Base-by-base conservation (phyloP, 2,888 invertebrate genomes). In the Psococerastis gibbosa region DNA sequence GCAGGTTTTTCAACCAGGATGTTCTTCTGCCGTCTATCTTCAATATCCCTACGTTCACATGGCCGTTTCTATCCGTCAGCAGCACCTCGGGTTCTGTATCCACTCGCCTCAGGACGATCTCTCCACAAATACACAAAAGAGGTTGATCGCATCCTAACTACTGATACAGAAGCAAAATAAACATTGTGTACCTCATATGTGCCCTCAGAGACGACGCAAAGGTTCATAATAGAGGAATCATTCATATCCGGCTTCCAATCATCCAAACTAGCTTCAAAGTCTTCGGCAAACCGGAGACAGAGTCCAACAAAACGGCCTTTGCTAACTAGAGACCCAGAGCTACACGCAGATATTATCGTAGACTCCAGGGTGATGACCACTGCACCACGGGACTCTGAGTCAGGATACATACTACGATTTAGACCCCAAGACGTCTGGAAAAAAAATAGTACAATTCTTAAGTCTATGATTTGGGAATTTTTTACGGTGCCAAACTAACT, bases 121-220 rank as follows among this genome's bases (percentile, higher is more conserved):
- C n/a, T n/a, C n/a, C n/a, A n/a, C n/a, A n/a, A n/a, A n/a, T n/a
- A n/a, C n/a, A n/a, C n/a, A n/a, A n/a, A n/a, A n/a, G n/a, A n/a
- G n/a, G n/a, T n/a, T n/a, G n/a, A n/a, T n/a, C n/a, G n/a, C n/a
- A n/a, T n/a, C n/a, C n/a, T n/a, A n/a, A n/a, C n/a, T n/a, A n/a
- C n/a, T n/a, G n/a, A n/a, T n/a, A n/a, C n/a, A n/a, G n/a, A n/a
- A n/a, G n/a, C n/a, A n/a, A n/a, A n/a, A n/a, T n/a, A n/a, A n/a
- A n/a, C n/a, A n/a, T n/a, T n/a, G n/a, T n/a, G n/a, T 11, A 27
- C 27, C 66, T 97, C 94, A 57, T 95, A 98, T 2, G 95, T 95
- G 13, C 98, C 98, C 62, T 94, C 92, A 8, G 94, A 95, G n/a
- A 98, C 98, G 44, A 89, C 84, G 64, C 97, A 95, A 34, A 89